These are phyloP conservation scores for Halictus ligatus DNA, from an alignment of 2,888 invertebrate genomes.

Conservation along the genomic window DNA sequence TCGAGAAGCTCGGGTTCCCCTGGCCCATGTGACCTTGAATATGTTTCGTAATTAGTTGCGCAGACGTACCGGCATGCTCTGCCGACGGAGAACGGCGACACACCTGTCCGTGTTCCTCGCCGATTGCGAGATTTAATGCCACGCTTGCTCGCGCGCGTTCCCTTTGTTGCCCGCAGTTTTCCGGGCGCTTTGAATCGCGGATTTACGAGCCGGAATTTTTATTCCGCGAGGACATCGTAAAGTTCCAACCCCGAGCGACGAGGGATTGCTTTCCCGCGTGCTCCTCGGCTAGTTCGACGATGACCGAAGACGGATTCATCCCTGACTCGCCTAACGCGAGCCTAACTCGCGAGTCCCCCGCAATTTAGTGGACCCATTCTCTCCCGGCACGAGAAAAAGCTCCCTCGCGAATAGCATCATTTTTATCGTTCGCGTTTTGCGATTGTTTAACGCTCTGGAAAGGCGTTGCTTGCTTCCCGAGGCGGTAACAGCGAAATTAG, in stretches of 20 bases:
- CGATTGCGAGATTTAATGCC: constrained; percentile 31
- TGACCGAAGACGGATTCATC: not conserved
- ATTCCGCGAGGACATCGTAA: constrained; percentile 15
- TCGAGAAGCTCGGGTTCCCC: too few relatives aligned
- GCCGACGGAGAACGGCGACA: constrained; percentile 10
- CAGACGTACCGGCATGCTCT: not conserved
- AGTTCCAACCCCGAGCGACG: not conserved
- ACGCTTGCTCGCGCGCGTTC: constrained; percentile 19
- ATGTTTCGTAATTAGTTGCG: constrained; percentile 23
- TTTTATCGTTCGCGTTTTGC: not conserved
- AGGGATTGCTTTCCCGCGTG: constrained; percentile 5
- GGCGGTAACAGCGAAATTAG: not conserved
- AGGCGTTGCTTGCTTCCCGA: not conserved
- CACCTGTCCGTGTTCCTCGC: constrained; percentile 3
- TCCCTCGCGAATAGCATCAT: not conserved
- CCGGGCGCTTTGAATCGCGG: constrained; percentile 31
- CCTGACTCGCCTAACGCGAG: not conserved
- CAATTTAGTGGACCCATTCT: not conserved
- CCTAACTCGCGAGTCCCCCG: not conserved
- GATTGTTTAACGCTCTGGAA: not conserved
- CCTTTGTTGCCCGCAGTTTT: constrained; percentile 25
- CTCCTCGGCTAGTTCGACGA: constrained; percentile 31
- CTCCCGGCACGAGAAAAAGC: not conserved
- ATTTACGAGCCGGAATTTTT: constrained; percentile 48
- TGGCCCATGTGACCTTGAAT: not conserved